A percentile compares a stretch with the other conserved stretches of the same genome.
Evolutionary conservation across 2,797 vertebrate genomes (phyloP).

Genomic region (Meda fulgida): DNA sequence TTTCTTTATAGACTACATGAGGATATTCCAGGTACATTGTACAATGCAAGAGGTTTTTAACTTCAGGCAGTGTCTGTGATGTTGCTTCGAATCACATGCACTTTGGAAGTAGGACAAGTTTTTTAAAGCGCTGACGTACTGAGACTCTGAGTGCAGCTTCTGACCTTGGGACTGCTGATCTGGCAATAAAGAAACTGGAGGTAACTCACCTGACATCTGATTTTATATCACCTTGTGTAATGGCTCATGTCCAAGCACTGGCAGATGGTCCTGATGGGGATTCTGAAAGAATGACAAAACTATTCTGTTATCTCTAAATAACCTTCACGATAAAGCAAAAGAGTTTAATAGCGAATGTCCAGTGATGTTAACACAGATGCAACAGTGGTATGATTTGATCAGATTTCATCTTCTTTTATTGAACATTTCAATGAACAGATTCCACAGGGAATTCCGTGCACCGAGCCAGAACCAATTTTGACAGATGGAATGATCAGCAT

Average conservation of each 20-base stretch:
- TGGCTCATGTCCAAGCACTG: neutral
- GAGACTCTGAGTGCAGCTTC: conserved; percentile 40
- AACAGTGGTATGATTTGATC: neutral
- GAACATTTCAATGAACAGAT: conserved; percentile 56
- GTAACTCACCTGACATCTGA: conserved; percentile 16
- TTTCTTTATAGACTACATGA: neutral
- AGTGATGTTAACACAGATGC: conserved; percentile 17
- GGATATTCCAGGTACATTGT: neutral
- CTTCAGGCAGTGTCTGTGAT: neutral
- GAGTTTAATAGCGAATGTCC: neutral
- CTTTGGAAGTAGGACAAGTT: conserved; percentile 27
- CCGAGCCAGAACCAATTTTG: conserved; percentile 42
- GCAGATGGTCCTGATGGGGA: conserved; percentile 1
- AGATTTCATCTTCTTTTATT: conserved; percentile 35
- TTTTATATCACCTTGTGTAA: conserved; percentile 15
- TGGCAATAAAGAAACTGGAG: conserved; percentile 18
- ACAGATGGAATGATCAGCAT: conserved; percentile 57
- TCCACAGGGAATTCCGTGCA: conserved; percentile 51
- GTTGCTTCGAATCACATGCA: conserved; percentile 23
- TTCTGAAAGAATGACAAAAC: conserved; percentile 5
- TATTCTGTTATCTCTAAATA: conserved; percentile 6
- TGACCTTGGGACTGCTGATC: conserved; percentile 27
- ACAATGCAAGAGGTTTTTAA: neutral
- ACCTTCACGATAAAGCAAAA: neutral
- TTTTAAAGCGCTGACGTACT: conserved; percentile 42